phyloP scores from a whole-genome alignment of 1,140 invertebrate genomes.

The Heliconius nattereri region DNA sequence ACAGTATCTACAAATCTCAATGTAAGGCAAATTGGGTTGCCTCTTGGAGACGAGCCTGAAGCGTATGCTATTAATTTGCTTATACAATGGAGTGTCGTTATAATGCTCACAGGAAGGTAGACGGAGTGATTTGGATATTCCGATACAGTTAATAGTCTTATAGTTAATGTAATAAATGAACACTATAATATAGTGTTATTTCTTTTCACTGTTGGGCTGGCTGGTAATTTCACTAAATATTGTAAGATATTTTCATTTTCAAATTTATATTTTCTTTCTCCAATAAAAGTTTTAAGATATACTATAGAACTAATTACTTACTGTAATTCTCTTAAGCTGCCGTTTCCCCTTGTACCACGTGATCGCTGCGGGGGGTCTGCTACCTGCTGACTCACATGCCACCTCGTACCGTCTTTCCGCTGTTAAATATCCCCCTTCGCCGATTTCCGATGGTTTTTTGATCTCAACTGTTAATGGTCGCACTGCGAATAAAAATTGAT shows the following conservation, averaged over 20 bases:
- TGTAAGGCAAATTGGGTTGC: slow-evolving; percentile 4
- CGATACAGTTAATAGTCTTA: not conserved
- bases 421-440: slow-evolving; percentile 81
- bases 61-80: slow-evolving; percentile 8
- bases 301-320: slow-evolving; percentile 61
- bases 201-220: too few species aligned
- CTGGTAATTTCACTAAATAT: too few species aligned
- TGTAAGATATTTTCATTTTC: too few species aligned
- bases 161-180: not conserved
- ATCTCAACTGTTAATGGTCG: slow-evolving; percentile 90
- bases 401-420: slow-evolving; percentile 90
- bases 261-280: too few species aligned
- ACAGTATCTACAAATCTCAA: not conserved
- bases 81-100: not conserved
- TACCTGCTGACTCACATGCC: slow-evolving; percentile 90
- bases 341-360: slow-evolving; percentile 93
- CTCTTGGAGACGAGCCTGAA: not conserved
- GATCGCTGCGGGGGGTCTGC: slow-evolving; percentile 91
- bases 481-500: slow-evolving; percentile 80
- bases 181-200: not conserved
- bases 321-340: slow-evolving; percentile 88
- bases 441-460: slow-evolving; percentile 81
- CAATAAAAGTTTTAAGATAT: too few species aligned
- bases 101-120: not conserved
- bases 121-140: not conserved